A percentile compares a stretch with the other conserved stretches of the same genome.
These are phyloP conservation scores for Paguma larvata DNA, from an alignment of 2,797 vertebrate genomes.

Conservation along the genomic window DNA sequence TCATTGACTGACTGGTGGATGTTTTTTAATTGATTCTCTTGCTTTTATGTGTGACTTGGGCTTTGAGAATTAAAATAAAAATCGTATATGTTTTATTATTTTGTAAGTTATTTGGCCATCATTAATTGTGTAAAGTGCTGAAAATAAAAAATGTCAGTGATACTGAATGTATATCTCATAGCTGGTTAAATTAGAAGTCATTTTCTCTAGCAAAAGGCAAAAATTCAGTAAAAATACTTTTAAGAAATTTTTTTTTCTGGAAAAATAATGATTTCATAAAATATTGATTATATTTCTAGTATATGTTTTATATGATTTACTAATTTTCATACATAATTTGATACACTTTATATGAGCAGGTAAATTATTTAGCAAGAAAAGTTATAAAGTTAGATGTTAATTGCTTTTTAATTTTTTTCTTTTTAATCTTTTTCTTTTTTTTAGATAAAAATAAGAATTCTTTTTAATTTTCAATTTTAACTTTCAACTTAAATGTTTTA, in stretches of 20 bases:
- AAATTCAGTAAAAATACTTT: background rate
- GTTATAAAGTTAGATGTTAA: constrained; percentile 38
- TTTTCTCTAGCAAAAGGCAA: constrained; percentile 29
- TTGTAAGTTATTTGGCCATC: background rate
- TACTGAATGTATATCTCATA: background rate
- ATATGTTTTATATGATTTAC: background rate
- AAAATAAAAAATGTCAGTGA: background rate
- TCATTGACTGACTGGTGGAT: background rate
- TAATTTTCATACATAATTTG: background rate
- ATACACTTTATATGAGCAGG: background rate
- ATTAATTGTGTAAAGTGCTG: background rate
- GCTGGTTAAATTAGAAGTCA: background rate
- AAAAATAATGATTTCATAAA: constrained; percentile 17
- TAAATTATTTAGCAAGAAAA: constrained; percentile 29
- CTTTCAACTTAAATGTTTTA: constrained; percentile 62
- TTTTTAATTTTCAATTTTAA: constrained; percentile 60
- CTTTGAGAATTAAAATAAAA: constrained; percentile 32
- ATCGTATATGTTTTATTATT: background rate
- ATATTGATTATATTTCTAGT: background rate
- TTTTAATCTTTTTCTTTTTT: too few species aligned
- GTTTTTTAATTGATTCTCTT: background rate
- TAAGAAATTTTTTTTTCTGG: constrained; percentile 28
- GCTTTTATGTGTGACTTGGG: constrained; percentile 2
- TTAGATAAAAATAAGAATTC: too few species aligned
- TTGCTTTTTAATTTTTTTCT: constrained; percentile 55